phyloP scores from a whole-genome alignment of 1,140 invertebrate genomes.

The Schlechtendalia chinensis region DNA sequence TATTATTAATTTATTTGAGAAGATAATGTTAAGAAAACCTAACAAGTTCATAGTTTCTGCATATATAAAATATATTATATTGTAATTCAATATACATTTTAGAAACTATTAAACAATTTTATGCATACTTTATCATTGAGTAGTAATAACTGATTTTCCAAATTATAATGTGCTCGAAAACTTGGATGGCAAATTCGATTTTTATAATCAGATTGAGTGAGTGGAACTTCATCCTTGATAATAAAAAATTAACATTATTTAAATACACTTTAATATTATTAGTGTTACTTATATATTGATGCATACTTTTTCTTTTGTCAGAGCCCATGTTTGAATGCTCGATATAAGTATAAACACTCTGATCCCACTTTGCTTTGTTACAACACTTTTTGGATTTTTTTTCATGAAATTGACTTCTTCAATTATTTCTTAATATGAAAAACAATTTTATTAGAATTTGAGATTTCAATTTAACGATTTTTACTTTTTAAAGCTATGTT shows the following conservation, averaged over 20 bases:
- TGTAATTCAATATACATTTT: not conserved
- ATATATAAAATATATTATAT: not conserved
- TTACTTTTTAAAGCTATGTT: slow-evolving; percentile 10
- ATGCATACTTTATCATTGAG: slow-evolving; percentile 20
- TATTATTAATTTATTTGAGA: too few relatives aligned
- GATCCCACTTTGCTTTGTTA: not conserved
- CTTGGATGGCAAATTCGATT: slow-evolving; percentile 31
- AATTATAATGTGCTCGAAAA: slow-evolving; percentile 13
- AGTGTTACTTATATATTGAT: not conserved
- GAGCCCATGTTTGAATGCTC: slow-evolving; percentile 41
- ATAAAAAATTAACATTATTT: not conserved
- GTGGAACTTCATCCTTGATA: not conserved
- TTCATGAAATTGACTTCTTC: slow-evolving; percentile 31
- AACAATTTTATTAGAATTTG: not conserved
- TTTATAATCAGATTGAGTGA: slow-evolving; percentile 38
- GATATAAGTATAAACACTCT: slow-evolving; percentile 45
- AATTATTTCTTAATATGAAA: slow-evolving; percentile 18
- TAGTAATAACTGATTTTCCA: slow-evolving; percentile 30
- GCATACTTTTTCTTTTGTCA: not conserved
- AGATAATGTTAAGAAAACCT: too few relatives aligned
- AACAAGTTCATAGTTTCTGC: too few relatives aligned
- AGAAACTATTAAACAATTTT: not conserved
- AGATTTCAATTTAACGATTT: not conserved
- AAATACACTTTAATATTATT: not conserved
- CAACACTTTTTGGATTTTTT: slow-evolving; percentile 25